Evolutionary conservation across 1,140 invertebrate species (phyloP), one percentile per base, ranked within the genome.

Genomic region (Doryteuthis pealeii): DNA sequence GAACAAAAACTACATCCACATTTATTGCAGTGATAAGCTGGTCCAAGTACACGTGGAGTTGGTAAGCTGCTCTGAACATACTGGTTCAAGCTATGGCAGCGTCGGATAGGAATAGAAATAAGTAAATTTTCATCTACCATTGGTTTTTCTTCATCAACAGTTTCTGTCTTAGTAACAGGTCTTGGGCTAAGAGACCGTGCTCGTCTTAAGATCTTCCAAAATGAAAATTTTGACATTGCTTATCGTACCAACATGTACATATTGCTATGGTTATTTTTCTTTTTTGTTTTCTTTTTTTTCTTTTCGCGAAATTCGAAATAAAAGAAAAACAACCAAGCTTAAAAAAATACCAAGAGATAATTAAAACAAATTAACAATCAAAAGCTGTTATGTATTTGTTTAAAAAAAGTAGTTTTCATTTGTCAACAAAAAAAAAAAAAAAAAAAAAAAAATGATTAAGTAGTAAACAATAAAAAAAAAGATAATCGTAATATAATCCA

Each of bases 1-100:
- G 49, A 75, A 66, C 70, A 71, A 49, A 75, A 71, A 40, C 43
- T 40, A 32, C 32, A 66, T 10, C 74, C 49, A 65, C 74, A 75
- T 65, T 70, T 62, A 14, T 75, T 68, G 62, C 74, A 75, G 4
- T n/a, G 68, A 18, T 71, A 22, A 12, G 49, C 49, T 28, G 74
- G 32, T 40, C 18, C 32, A 8, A 73, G 58, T 1, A 67, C 32
- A 43, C 65, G 58, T 8, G 72, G 45, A 40, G 70, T 26, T 26
- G 43, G 70, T 22, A 14, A 15, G n/a, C 35, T 40, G 35, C 35
- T 40, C 3, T 54, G 35, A 28, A 12, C 5, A 22, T 6, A 8
- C 18, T 12, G 54, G 54, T 62, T 18, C 54, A 62, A 62, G 26
- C 26, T 2, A 28, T 62, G 18, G 54, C 22, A 62, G 10, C 54